Percentiles rank a stretch among this genome's conserved stretches.
Evolutionary conservation across 37 sponge, comb jelly and placozoan species (phyloP).

Genomic region (Crambe crambe): DNA sequence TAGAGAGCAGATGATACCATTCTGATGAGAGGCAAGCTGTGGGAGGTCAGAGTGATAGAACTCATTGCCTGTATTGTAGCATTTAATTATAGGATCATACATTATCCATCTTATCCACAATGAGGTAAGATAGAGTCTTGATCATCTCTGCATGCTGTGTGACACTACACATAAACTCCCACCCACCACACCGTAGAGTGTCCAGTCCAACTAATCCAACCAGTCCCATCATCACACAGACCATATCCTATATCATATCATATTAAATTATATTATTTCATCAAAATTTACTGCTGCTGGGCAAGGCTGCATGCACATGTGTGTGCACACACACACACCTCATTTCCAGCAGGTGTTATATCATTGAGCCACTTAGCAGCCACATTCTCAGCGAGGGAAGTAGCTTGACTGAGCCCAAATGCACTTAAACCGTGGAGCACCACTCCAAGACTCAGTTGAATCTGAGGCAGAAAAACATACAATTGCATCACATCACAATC

Average conservation of each 20-base stretch:
- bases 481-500: not conserved
- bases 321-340: not conserved
- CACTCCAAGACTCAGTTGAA: constrained; percentile 26
- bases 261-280: no score
- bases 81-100: no score
- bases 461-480: not conserved
- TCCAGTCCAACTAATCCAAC: not conserved
- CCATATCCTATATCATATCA: not conserved
- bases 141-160: not conserved
- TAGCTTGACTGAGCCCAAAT: not conserved
- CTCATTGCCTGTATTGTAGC: not conserved
- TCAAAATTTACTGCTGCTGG: not conserved
- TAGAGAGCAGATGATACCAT: not conserved
- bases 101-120: not conserved
- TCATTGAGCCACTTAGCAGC: constrained; percentile 49
- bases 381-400: constrained; percentile 15
- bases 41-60: not conserved
- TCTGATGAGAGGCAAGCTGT: not conserved
- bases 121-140: not conserved
- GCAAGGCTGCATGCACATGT: not conserved
- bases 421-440: constrained; percentile 1
- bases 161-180: not conserved
- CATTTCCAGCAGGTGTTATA: not conserved
- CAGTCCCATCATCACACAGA: constrained; percentile 7
- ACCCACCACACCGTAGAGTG: not conserved